Base-by-base conservation (phyloP, 2,113 vertebrate genomes). In the Rhinolophus sinicus region DNA sequence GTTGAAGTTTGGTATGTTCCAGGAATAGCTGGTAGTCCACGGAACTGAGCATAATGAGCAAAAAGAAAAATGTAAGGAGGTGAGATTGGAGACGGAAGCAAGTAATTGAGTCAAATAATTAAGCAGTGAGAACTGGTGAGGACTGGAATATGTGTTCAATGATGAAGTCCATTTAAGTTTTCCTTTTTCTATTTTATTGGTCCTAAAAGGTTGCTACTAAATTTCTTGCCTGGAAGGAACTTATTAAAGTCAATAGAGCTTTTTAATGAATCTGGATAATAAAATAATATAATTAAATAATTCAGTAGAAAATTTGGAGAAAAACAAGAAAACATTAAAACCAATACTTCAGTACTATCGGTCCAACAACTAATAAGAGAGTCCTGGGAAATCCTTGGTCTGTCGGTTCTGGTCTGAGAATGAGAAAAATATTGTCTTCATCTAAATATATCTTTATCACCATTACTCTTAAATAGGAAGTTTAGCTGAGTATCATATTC, bases 41-140 rank as follows among this genome's bases (percentile, higher is more conserved):
- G 26, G 30, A 24, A 70, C 12, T 56, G 13, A 83, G 15, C 13
- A 62, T 22, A 77, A 35, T 77, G 26, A 40, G 4, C 54, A 64
- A 76, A 22, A 84, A 8, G 3, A 15, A 52, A 92, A 38, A 38
- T 60, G 1, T 50, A 75, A 60, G 14, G 52, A 64, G 58, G 35
- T 24, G 2, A 54, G 12, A 18, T 18, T 19, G n/a, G 44, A 64
- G 11, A 44, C 22, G 19, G 2, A 47, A 62, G 52, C 33, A 72
- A 56, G 54, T 60, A 92, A 69, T 82, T 82, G 54, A 90, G 38
- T 93, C 87, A 93, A 82, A 11, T 89, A 93, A 97, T 96, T 96
- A 88, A 96, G 77, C 64, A 90, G 22, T 35, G 24, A 82, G 22
- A 92, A 16, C 21, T 35, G 56, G 33, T 85, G 76, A 96, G 22